Conservation (phyloP, 2,113 vertebrate species). For the Ramphastos sulfuratus region DNA sequence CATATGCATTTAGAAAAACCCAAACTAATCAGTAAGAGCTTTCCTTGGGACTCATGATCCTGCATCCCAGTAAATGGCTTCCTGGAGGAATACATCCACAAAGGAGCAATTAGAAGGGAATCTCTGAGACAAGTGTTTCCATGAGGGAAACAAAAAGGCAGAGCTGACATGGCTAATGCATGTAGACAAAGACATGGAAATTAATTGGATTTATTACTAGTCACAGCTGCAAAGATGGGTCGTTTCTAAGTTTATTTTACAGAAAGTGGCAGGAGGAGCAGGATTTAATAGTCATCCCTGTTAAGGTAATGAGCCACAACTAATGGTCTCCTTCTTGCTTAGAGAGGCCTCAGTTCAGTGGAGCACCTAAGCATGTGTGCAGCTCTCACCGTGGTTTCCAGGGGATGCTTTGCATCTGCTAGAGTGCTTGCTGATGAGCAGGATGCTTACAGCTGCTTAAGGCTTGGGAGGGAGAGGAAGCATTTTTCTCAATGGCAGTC, state of each 20-base stretch:
- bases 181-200: constrained; percentile 69
- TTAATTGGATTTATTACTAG: constrained; percentile 70
- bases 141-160: constrained; percentile 26
- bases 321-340: constrained; percentile 43
- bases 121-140: constrained; percentile 52
- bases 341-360: constrained; percentile 31
- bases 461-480: neutral
- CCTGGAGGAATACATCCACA: constrained; percentile 60
- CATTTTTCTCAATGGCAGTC: neutral
- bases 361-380: constrained; percentile 27
- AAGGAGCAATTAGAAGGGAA: constrained; percentile 70
- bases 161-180: constrained; percentile 30
- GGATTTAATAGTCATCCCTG: constrained; percentile 47
- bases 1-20: neutral
- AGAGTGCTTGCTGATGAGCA: neutral
- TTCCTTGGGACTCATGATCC: constrained; percentile 31
- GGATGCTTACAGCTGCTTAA: neutral
- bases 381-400: neutral
- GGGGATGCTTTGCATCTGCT: constrained; percentile 19
- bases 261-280: neutral
- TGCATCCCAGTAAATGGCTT: constrained; percentile 35
- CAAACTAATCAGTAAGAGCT: neutral
- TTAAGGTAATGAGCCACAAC: constrained; percentile 63
- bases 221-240: constrained; percentile 48
- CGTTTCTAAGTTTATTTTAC: constrained; percentile 60